These are phyloP conservation scores for Mesorhabditis spiculigera DNA, from an alignment of 2,888 invertebrate species.

Conservation along the genomic window DNA sequence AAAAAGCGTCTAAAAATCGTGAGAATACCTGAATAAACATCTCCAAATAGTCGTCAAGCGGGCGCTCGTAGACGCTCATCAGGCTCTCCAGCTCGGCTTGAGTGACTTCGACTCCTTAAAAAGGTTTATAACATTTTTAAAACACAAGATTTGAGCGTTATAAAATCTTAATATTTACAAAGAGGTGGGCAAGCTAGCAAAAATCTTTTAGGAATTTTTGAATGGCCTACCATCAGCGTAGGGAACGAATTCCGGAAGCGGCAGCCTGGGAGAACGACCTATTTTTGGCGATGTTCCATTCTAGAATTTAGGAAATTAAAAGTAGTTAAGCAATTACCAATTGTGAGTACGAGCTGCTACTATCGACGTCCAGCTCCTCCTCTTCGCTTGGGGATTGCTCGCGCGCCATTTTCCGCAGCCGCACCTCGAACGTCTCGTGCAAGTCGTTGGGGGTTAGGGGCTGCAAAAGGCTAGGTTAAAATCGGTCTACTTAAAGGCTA, in stretches of 20 bases:
- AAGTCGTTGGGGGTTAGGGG: not conserved
- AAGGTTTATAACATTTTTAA: no score
- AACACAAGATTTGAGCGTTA: not conserved
- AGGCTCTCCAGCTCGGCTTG: slow-evolving; percentile 63
- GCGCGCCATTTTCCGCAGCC: not conserved
- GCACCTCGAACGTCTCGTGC: not conserved
- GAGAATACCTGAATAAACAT: slow-evolving; percentile 70
- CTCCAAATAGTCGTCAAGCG: slow-evolving; percentile 90
- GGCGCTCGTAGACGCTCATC: slow-evolving; percentile 57
- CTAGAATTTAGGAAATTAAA: not conserved
- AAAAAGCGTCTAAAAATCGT: not conserved
- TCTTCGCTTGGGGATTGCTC: not conserved
- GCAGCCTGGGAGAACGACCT: slow-evolving; percentile 15
- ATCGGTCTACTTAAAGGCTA: not conserved
- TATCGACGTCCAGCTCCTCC: not conserved
- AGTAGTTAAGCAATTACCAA: no score
- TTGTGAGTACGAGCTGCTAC: not conserved
- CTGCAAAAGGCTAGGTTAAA: slow-evolving; percentile 2
- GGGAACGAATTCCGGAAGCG: slow-evolving; percentile 35
- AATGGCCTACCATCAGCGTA: slow-evolving; percentile 10
- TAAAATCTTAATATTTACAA: not conserved
- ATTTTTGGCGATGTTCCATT: not conserved
- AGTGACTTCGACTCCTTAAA: slow-evolving; percentile 50
- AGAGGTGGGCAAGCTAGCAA: not conserved
- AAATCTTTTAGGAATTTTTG: not conserved